Base-by-base conservation (phyloP, 2,888 invertebrate species). In the Drosophila rellima region DNA sequence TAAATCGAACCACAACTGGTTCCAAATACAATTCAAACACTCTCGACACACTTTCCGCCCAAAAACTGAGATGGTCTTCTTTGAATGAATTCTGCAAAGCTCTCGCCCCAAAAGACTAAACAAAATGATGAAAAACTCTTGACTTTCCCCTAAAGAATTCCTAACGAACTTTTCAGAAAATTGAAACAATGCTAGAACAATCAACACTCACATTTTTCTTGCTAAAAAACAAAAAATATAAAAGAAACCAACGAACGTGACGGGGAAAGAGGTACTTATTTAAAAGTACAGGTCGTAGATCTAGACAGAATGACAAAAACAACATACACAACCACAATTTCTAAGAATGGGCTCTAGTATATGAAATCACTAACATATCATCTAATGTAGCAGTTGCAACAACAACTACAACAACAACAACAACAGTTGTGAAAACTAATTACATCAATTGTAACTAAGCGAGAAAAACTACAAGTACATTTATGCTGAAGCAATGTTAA, bases 331-430 rank as follows among this genome's bases (percentile, higher is more conserved):
- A 55, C 59, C 44, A 47, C 31, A 69, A 54, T 40, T 56, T 55
- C 40, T 37, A 35, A 29, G 40, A 37, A 76, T 70, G 61, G 45
- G 37, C 40, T 52, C 51, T 61, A 74, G 56, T 74, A 68, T 70
- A 80, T 77, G 78, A 86, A 78, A 90, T 91, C 91, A 86, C 80
- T 81, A 80, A 91, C 90, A 91, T 91, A 91, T 91, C 90, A 91
- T 91, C 90, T 91, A 89, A 82, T 82, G 90, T 90, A 91, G 90
- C 82, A 78, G 70, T 57, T 51, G 52, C 59, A 78, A 57, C 61
- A 52, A n/a, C 44, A 60, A 52, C 39, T 51, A 33, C 44, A 62
- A 52, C 15, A 51, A 63, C 42, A 50, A 61, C 40, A 37, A 35
- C 55, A 44, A 72, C 63, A 69, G 51, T 67, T 82, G 76, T 63